A percentile compares a stretch with the other conserved stretches of the same genome.
Conservation (phyloP, 2,797 vertebrate genomes). For the Macropus fuliginosus region DNA sequence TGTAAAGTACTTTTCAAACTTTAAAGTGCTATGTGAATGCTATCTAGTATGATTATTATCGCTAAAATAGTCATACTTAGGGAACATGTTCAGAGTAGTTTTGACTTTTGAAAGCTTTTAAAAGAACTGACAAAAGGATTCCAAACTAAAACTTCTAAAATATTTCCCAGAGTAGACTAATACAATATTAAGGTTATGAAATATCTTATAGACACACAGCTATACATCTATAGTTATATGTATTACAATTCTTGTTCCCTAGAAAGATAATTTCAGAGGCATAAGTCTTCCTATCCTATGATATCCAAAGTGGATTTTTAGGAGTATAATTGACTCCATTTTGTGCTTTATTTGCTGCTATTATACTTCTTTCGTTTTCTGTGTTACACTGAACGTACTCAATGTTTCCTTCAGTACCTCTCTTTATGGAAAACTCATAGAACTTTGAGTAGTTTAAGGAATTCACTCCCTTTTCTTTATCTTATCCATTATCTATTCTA, state of each 20-base stretch:
- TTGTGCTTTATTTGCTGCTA: not conserved
- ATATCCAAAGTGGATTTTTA: not conserved
- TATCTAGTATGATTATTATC: not conserved
- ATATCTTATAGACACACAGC: not conserved
- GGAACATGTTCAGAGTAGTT: not conserved
- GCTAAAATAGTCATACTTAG: not conserved
- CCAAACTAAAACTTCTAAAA: not conserved
- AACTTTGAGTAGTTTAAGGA: not conserved
- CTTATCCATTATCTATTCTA: too few relatives aligned
- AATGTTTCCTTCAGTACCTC: not conserved
- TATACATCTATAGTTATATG: not conserved
- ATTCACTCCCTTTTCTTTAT: not conserved
- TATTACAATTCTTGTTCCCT: not conserved
- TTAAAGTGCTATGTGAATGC: not conserved
- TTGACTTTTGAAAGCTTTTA: not conserved
- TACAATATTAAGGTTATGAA: not conserved
- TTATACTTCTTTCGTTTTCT: not conserved
- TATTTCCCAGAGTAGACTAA: not conserved
- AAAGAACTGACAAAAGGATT: not conserved
- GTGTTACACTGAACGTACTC: not conserved
- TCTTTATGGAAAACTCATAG: not conserved
- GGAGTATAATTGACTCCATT: not conserved
- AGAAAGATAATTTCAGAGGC: not conserved
- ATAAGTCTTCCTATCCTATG: not conserved
- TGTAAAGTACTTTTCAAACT: not conserved